Evolutionary conservation across 2,888 invertebrate genomes (phyloP).

Genomic region (Auanema sp.): DNA sequence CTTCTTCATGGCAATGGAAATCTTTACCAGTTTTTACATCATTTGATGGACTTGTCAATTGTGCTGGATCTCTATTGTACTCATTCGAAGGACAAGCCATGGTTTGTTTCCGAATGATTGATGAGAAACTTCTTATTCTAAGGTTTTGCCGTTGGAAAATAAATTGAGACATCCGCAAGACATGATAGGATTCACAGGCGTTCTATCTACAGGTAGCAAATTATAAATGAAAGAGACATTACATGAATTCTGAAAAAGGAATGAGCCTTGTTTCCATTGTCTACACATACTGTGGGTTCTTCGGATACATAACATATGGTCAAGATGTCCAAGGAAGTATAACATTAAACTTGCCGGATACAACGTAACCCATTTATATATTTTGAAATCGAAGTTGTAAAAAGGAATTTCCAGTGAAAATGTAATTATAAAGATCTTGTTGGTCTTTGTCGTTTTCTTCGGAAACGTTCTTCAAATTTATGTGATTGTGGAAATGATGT

Average conservation of each 20-base stretch:
- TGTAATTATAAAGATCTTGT: constrained; percentile 32
- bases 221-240: not conserved
- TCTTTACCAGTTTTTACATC: constrained; percentile 39
- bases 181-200: constrained; percentile 82
- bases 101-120: constrained; percentile 20
- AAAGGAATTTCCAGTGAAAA: constrained; percentile 30
- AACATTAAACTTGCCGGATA: constrained; percentile 78
- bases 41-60: constrained; percentile 43
- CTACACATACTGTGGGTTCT: constrained; percentile 85
- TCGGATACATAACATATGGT: constrained; percentile 86
- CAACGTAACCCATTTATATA: constrained; percentile 34
- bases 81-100: constrained; percentile 55
- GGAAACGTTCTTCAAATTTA: constrained; percentile 80
- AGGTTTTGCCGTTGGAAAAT: constrained; percentile 89
- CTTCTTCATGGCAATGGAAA: not conserved
- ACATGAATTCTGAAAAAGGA: constrained; percentile 65
- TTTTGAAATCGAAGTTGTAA: not conserved
- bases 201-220: constrained; percentile 73
- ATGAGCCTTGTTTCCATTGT: constrained; percentile 82
- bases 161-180: constrained; percentile 85
- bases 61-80: constrained; percentile 46
- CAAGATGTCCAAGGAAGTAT: constrained; percentile 79
- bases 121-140: constrained; percentile 28
- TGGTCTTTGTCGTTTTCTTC: constrained; percentile 47
- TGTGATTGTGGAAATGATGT: constrained; percentile 85